Conservation (phyloP, 2,888 invertebrate species). For the Troides oblongomaculatus region DNA sequence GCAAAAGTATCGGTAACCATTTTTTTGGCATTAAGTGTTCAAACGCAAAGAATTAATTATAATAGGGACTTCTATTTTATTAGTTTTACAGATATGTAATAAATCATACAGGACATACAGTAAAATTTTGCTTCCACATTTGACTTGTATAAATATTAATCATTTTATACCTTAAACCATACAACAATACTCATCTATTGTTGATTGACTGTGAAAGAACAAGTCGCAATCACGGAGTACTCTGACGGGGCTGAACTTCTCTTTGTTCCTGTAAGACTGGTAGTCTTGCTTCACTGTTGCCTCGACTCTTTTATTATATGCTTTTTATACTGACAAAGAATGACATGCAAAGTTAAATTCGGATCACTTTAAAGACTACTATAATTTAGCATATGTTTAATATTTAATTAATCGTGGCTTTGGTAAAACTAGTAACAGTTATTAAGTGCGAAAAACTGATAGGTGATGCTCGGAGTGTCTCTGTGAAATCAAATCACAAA, state of each 20-base stretch:
- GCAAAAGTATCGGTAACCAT: no score
- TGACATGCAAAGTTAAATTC: constrained; percentile 1
- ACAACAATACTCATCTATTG: constrained; percentile 29
- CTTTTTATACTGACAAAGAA: constrained; percentile 11
- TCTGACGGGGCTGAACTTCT: constrained; percentile 23
- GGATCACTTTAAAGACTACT: background rate
- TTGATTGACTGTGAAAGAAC: constrained; percentile 38
- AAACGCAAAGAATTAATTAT: no score
- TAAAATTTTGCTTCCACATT: background rate
- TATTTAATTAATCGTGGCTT: background rate
- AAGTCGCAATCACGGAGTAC: constrained; percentile 38
- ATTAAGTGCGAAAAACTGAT: no score
- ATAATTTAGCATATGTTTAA: background rate
- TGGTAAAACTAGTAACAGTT: no score
- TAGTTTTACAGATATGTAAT: no score
- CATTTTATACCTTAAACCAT: constrained; percentile 28
- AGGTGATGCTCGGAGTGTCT: no score
- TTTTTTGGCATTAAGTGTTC: no score
- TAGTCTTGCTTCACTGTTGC: constrained; percentile 34
- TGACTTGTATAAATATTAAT: background rate
- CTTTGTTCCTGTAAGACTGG: constrained; percentile 43
- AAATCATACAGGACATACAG: background rate
- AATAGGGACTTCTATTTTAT: no score
- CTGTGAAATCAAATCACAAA: no score
- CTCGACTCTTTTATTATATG: constrained; percentile 3